A percentile compares a stretch with the other conserved stretches of the same genome.
Evolutionary conservation across 2,888 invertebrate genomes (phyloP).

Genomic region (Petrolisthes cinctipes): DNA sequence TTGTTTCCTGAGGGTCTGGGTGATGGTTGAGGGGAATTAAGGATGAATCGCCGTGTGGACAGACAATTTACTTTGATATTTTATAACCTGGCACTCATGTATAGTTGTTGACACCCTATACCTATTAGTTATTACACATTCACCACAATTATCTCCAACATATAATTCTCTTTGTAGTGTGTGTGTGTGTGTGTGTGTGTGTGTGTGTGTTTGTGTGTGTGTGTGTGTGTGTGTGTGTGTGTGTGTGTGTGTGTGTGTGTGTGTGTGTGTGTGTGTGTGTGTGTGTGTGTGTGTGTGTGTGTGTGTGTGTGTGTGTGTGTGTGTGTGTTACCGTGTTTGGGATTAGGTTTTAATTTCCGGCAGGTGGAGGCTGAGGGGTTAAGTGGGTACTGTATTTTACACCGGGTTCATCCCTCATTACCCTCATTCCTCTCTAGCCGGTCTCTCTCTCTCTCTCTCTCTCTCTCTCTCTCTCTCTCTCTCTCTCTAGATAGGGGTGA

Average conservation of each 20-base stretch:
- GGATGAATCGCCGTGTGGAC: not conserved
- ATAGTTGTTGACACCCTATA: not conserved
- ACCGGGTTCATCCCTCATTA: not conserved
- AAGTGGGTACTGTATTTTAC: too few relatives aligned
- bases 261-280: not conserved
- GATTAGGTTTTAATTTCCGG: not conserved
- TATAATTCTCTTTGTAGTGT: not conserved
- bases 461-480: slow-evolving; percentile 3
- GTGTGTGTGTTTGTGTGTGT: slow-evolving; percentile 3
- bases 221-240: not conserved
- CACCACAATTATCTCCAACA: not conserved
- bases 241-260: not conserved
- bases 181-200: not conserved
- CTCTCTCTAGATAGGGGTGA: not conserved
- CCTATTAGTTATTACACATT: not conserved
- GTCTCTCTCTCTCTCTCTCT: slow-evolving; percentile 17
- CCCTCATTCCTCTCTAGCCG: not conserved
- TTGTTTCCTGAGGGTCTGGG: too few relatives aligned
- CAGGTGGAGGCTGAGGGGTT: not conserved
- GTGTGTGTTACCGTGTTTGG: not conserved
- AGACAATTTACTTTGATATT: not conserved
- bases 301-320: not conserved
- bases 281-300: not conserved
- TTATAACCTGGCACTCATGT: not conserved
- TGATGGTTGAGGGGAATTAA: too few relatives aligned